Conservation (phyloP, 2,113 vertebrate genomes). For the human region DNA sequence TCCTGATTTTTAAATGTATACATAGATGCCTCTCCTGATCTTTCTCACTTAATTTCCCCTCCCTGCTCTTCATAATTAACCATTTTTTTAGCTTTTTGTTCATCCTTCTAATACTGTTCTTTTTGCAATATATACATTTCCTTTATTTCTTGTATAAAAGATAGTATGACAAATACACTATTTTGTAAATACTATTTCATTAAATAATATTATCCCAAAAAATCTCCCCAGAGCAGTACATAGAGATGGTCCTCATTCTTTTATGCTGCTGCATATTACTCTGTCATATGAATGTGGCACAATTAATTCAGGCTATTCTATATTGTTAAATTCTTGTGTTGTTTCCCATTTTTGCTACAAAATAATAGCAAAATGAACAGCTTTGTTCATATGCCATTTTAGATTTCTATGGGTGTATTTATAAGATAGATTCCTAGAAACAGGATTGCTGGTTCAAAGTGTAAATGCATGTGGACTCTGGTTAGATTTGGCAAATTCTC, state of each 20-base stretch:
- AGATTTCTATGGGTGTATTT: background rate
- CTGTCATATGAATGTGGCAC: background rate
- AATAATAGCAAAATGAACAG: background rate
- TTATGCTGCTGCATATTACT: background rate
- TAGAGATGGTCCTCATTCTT: background rate
- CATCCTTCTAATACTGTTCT: background rate
- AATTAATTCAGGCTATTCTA: background rate
- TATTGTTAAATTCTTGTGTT: background rate
- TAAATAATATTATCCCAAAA: background rate
- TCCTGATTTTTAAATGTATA: background rate
- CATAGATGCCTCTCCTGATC: background rate
- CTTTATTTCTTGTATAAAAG: background rate
- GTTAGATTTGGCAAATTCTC: background rate
- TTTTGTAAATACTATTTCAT: background rate
- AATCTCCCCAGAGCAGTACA: background rate
- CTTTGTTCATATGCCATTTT: background rate
- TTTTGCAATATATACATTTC: background rate
- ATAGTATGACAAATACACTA: background rate
- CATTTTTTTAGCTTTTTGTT: background rate
- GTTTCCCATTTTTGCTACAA: conserved; percentile 5
- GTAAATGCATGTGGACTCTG: background rate
- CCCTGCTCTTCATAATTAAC: background rate
- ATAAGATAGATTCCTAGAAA: background rate
- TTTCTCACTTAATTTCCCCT: background rate
- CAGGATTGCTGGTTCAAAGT: background rate